These are phyloP conservation scores for Scaptodrosophila lebanonensis DNA, from an alignment of 1,140 invertebrate species.

Conservation along the genomic window DNA sequence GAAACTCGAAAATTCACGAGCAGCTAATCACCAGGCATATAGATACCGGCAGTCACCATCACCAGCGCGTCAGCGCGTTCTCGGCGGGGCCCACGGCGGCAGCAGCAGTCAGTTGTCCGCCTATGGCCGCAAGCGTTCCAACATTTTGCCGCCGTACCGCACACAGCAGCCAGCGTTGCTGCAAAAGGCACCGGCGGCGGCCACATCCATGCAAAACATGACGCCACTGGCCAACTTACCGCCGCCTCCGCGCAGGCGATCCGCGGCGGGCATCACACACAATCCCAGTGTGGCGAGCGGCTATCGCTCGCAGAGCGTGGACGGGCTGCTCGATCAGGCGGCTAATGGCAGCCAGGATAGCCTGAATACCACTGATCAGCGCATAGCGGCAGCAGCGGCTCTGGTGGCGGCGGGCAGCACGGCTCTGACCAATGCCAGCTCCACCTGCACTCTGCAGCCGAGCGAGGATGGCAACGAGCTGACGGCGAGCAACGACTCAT, in stretches of 20 bases:
- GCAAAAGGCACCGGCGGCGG: constrained; percentile 43
- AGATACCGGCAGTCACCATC: constrained; percentile 81
- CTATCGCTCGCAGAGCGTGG: constrained; percentile 74
- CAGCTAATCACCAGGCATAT: constrained; percentile 78
- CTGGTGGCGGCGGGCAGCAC: constrained; percentile 63
- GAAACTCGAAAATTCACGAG: constrained; percentile 72
- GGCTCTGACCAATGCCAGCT: constrained; percentile 68
- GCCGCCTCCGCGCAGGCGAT: constrained; percentile 45
- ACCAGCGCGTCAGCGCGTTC: constrained; percentile 79
- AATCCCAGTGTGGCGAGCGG: constrained; percentile 47
- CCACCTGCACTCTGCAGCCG: constrained; percentile 63
- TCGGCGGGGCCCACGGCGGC: constrained; percentile 76
- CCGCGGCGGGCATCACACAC: constrained; percentile 56
- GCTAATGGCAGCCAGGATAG: constrained; percentile 31
- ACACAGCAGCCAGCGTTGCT: constrained; percentile 61
- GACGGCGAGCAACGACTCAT: not conserved
- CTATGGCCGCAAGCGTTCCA: constrained; percentile 56
- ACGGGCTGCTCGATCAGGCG: constrained; percentile 66
- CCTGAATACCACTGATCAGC: constrained; percentile 49
- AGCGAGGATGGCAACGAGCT: constrained; percentile 39
- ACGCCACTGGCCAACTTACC: constrained; percentile 49
- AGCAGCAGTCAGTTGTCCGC: constrained; percentile 30
- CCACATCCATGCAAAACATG: constrained; percentile 70
- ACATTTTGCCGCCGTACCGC: constrained; percentile 60
- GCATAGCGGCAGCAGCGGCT: constrained; percentile 66